Percentiles rank a stretch among this genome's conserved stretches.
These are phyloP conservation scores for Panonychus citri DNA, from an alignment of 1,140 invertebrate genomes.

Conservation along the genomic window DNA sequence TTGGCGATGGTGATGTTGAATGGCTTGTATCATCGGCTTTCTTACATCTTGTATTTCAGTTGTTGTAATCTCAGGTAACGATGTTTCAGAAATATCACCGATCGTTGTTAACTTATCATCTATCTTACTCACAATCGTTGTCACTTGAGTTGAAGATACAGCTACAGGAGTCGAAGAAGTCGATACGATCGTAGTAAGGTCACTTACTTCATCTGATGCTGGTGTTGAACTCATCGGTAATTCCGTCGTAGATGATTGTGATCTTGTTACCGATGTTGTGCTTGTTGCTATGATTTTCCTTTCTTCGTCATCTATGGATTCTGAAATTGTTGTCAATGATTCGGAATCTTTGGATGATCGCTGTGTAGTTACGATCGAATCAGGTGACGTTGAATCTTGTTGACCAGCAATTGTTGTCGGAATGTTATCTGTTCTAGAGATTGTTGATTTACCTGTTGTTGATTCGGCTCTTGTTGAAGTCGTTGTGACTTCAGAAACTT, in stretches of 20 bases:
- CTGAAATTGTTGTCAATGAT: not conserved
- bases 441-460: no score
- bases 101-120: no score
- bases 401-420: not conserved
- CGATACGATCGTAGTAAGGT: not conserved
- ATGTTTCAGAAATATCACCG: no score
- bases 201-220: not conserved
- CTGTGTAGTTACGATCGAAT: no score
- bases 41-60: no score
- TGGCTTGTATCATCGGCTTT: not conserved
- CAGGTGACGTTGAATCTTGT: no score
- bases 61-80: no score
- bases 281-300: constrained; percentile 2
- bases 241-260: not conserved
- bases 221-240: not conserved
- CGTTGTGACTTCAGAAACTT: no score
- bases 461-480: no score
- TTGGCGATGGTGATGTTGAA: not conserved
- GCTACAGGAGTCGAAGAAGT: not conserved
- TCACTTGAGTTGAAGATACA: not conserved
- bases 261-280: not conserved
- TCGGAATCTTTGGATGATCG: not conserved
- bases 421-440: no score
- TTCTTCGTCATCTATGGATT: not conserved
- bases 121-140: no score